Evolutionary conservation across 2,888 invertebrate genomes (phyloP).

Genomic region (Gryllus longicercus): DNA sequence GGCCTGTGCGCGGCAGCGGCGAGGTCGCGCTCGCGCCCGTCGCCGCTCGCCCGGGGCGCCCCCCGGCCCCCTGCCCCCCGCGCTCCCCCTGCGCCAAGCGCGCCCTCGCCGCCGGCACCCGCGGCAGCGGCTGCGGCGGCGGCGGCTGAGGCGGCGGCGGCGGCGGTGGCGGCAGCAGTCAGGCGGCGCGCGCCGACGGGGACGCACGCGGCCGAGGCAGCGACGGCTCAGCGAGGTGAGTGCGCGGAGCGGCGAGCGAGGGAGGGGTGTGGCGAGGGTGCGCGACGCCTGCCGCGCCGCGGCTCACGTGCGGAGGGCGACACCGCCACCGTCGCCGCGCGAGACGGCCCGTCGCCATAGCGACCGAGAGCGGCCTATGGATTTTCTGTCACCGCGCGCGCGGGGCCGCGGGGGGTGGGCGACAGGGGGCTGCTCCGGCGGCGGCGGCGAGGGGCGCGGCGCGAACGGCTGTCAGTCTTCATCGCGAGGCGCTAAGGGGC

Average conservation of each 20-base stretch:
- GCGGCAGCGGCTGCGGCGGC: slow-evolving; percentile 21
- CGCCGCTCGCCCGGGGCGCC: slow-evolving; percentile 37
- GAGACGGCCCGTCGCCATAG: neutral
- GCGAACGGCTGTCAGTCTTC: neutral
- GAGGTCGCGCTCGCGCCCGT: slow-evolving; percentile 29
- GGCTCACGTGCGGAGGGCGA: no score
- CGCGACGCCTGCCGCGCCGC: no score
- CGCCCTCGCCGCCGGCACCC: slow-evolving; percentile 31
- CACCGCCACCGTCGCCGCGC: neutral
- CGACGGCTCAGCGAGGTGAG: neutral
- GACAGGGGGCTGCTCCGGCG: neutral
- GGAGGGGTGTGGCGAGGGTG: neutral
- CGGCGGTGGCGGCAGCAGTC: slow-evolving; percentile 49
- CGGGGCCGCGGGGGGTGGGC: neutral
- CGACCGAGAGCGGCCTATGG: neutral
- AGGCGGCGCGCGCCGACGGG: neutral
- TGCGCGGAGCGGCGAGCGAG: neutral
- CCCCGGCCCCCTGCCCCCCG: neutral
- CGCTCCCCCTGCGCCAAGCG: neutral
- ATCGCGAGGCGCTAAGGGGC: neutral
- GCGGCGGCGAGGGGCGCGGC: neutral
- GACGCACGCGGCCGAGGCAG: slow-evolving; percentile 1
- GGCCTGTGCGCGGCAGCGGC: no score
- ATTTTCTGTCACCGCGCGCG: neutral
- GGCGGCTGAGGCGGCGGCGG: neutral